Evolutionary conservation across 2,888 invertebrate species (phyloP), one percentile per base, ranked within the genome.

Genomic region (Melanophora roralis): DNA sequence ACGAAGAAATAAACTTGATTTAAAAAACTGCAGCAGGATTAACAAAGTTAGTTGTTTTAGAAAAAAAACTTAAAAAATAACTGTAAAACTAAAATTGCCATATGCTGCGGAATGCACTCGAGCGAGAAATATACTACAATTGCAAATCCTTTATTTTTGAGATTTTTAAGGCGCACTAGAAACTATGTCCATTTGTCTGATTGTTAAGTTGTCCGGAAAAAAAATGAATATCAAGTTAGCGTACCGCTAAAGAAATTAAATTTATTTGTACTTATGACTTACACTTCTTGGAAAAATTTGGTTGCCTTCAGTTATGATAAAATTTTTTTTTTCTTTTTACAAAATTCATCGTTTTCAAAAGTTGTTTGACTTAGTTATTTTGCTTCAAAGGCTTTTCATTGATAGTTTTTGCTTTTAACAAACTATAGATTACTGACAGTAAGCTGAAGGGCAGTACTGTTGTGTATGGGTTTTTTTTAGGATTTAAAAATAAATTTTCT

Each of bases 91-190:
- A 65, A 47, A 80, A 57, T 7, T 64, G 76, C 76, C 80, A 80
- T 67, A 72, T 76, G 79, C 55, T 76, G 8, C 49, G 49, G 38
- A 62, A 72, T 76, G 75, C 67, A 67, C 49, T 72, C 55, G 19
- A 75, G 71, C 43, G 49, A 49, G 67, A 75, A 75, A 79, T 76
- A 75, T 75, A 67, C 59, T 64, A 68, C 49, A 65, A 65, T 53
- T 59, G 45, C 47, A 51, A 34, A 8, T 45, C 14, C 11, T 21
- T 19, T 14, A 14, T 6, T 14, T 5, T 43, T 43, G 6, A 43
- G 59, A 21, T 53, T 60, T 32, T 40, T 49, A 21, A 40, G 27
- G 6, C 40, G 6, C 19, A 36, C 32, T 1, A 16, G 11, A 43
- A 53, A 32, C 32, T 49, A 8, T 51, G 49, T 59, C 49, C 21